These are phyloP conservation scores for Aphrocallistes beatrix DNA, from an alignment of 37 sponge, comb jelly and placozoan species.

Conservation along the genomic window DNA sequence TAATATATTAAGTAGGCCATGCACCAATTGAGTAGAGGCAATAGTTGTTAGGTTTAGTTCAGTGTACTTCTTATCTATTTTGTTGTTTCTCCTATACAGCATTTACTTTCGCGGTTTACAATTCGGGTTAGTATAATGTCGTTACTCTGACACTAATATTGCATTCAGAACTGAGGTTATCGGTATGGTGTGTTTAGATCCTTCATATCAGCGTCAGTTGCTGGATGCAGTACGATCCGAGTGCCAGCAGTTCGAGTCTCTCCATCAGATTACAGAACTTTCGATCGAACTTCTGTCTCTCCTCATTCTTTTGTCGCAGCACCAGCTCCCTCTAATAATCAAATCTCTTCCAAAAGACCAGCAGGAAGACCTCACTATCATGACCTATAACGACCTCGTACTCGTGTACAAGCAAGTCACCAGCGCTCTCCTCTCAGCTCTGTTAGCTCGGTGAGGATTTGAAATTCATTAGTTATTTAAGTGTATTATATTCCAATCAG, in stretches of 20 bases:
- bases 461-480: no score
- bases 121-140: no score
- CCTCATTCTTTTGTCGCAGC: neutral
- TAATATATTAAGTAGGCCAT: no score
- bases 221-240: neutral
- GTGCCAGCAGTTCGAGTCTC: neutral
- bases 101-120: no score
- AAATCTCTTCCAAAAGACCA: neutral
- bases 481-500: no score
- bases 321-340: neutral
- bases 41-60: no score
- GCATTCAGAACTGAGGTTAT: no score
- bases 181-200: no score
- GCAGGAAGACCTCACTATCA: neutral
- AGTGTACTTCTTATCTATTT: no score
- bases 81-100: no score
- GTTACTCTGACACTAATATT: no score
- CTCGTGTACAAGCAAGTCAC: neutral
- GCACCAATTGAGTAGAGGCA: no score
- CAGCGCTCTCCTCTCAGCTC: neutral
- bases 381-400: neutral
- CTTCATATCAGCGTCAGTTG: neutral
- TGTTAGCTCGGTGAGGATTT: neutral
- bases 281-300: neutral
- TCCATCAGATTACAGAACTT: neutral